Conservation (phyloP, 2,888 invertebrate genomes). For the Diloba caeruleocephala region DNA sequence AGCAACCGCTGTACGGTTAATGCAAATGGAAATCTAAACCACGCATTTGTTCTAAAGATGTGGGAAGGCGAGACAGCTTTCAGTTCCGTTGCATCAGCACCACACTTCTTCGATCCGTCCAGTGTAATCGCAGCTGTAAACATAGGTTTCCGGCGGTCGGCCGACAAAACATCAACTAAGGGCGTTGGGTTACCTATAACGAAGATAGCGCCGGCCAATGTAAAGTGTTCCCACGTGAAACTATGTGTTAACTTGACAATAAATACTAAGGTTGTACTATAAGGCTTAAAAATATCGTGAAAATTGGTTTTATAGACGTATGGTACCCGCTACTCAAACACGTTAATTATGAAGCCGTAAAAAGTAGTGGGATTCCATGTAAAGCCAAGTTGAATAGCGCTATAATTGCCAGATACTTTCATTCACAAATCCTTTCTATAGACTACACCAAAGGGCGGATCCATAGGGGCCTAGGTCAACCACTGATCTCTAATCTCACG, state of each 20-base stretch:
- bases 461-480: no score
- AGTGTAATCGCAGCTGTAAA: constrained; percentile 55
- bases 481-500: no score
- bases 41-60: constrained; percentile 35
- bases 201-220: constrained; percentile 53
- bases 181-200: constrained; percentile 60
- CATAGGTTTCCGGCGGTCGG: constrained; percentile 54
- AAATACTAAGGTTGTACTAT: constrained; percentile 6
- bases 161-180: constrained; percentile 64
- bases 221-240: constrained; percentile 65
- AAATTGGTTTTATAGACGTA: no score
- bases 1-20: constrained; percentile 21
- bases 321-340: no score
- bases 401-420: no score
- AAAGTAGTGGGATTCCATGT: no score
- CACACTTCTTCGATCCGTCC: constrained; percentile 46
- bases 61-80: constrained; percentile 48
- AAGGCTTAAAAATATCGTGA: neutral
- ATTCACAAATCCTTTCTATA: no score
- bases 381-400: no score
- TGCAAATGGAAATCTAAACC: constrained; percentile 27
- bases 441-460: no score
- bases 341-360: no score
- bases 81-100: constrained; percentile 53
- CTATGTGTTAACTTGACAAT: constrained; percentile 16